Base-by-base conservation (phyloP, 1,140 invertebrate genomes). In the Drosophila novamexicana region DNA sequence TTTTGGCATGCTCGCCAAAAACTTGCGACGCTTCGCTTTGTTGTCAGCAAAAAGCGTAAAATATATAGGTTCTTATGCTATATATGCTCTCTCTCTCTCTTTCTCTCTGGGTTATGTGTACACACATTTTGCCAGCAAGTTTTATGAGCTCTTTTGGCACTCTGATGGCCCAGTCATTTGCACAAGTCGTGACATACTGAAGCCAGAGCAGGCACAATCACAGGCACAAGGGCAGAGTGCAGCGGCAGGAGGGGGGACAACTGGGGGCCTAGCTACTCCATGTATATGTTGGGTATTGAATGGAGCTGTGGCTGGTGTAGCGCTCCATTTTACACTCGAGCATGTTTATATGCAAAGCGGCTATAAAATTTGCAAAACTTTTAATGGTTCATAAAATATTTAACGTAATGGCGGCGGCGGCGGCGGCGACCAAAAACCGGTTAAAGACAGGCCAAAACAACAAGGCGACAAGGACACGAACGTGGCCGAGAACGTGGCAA, bases 381-480 rank as follows among this genome's bases (percentile, higher is more conserved):
- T 88, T 88, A 88, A 88, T 88, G 84, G 84, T 89, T 89, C 84
- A 88, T 88, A 89, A 89, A 88, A 88, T 88, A 88, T 88, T 88
- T 88, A 88, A 88, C 84, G 80, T 88, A 88, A 89, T 88, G 72
- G 70, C 56, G 36, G 42, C 62, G 79, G 71, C 79, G 79, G 65
- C 68, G 56, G 42, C 54, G 66, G 52, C 42, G 64, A 65, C 75
- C 75, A 79, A 75, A 85, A 81, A 81, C 82, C 68, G 66, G 79
- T 86, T 88, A 88, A 86, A 83, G 79, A 82, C 79, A 75, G 83
- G 75, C 74, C 75, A 84, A 78, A 71, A 58, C 9, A 44, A 29
- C 49, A 39, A 44, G 37, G 42, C 64, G 54, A 16, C 68, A 62
- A 56, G 36, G 22, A 62, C 54, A 40, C 45, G 57, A 49, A 57